Conservation (phyloP, 2,888 invertebrate genomes). For the Mythimna albipuncta region DNA sequence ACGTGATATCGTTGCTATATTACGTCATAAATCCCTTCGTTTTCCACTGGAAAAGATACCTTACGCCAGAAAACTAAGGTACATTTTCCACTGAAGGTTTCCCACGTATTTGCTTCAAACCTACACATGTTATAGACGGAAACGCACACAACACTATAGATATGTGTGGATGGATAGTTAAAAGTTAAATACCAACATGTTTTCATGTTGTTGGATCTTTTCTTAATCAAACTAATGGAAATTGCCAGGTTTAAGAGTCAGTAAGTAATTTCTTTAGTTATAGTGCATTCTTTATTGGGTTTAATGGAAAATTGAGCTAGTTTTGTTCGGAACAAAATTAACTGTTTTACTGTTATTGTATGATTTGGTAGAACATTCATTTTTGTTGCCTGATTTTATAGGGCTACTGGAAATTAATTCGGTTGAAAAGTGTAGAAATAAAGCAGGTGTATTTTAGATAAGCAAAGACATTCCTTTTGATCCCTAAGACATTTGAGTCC, state of each 20-base stretch:
- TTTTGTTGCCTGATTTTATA: conserved; percentile 20
- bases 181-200: conserved; percentile 87
- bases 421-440: not conserved
- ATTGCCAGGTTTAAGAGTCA: conserved; percentile 76
- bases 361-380: conserved; percentile 22
- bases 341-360: conserved; percentile 28
- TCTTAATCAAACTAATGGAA: conserved; percentile 87
- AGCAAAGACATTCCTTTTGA: conserved; percentile 7
- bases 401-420: conserved; percentile 27
- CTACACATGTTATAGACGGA: conserved; percentile 71
- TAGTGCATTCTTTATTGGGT: conserved; percentile 60
- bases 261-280: conserved; percentile 73
- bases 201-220: conserved; percentile 80
- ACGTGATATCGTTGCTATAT: conserved; percentile 70
- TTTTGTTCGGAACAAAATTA: conserved; percentile 44
- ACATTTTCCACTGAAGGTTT: conserved; percentile 47
- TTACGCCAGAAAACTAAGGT: conserved; percentile 51
- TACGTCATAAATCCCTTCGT: conserved; percentile 69
- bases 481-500: conserved; percentile 24
- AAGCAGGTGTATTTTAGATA: conserved; percentile 12
- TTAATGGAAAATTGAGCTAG: conserved; percentile 37
- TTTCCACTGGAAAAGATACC: conserved; percentile 64
- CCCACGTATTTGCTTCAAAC: conserved; percentile 70
- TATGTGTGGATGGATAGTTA: conserved; percentile 80
- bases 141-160: conserved; percentile 72